phyloP scores from a whole-genome alignment of 2,113 vertebrate species.

The Gymnarchus niloticus region DNA sequence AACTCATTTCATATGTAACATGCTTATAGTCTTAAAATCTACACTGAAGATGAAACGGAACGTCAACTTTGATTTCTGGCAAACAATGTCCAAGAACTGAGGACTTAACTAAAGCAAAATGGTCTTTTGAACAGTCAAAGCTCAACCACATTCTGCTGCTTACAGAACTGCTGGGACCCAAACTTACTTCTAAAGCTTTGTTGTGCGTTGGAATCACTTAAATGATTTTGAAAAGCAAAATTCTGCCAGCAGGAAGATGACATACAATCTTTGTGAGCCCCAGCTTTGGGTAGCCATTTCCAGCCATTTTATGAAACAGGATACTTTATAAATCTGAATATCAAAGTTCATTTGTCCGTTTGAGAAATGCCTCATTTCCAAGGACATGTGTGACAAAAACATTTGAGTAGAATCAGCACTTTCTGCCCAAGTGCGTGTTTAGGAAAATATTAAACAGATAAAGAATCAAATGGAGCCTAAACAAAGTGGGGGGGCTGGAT shows the following conservation, averaged over 20 bases:
- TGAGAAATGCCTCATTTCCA: neutral
- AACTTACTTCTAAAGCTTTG: neutral
- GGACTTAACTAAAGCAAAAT: neutral
- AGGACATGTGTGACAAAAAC: neutral
- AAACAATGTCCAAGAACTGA: neutral
- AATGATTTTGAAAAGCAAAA: neutral
- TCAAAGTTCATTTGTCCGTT: constrained; percentile 1
- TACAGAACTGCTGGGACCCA: neutral
- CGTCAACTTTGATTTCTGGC: neutral
- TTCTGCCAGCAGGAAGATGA: neutral
- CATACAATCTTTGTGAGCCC: neutral
- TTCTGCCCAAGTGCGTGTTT: neutral
- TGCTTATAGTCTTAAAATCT: neutral
- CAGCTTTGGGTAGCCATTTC: neutral
- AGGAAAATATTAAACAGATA: constrained; percentile 6
- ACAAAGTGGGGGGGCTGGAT: neutral
- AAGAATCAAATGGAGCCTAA: neutral
- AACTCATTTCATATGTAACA: constrained; percentile 1
- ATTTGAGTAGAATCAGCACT: neutral
- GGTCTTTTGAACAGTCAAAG: neutral
- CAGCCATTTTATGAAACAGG: neutral
- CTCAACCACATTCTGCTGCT: neutral
- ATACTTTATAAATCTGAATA: neutral
- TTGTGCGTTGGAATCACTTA: neutral
- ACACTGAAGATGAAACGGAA: neutral